Evolutionary conservation across 1,140 invertebrate species (phyloP).

Genomic region (Lepidurus packardi): DNA sequence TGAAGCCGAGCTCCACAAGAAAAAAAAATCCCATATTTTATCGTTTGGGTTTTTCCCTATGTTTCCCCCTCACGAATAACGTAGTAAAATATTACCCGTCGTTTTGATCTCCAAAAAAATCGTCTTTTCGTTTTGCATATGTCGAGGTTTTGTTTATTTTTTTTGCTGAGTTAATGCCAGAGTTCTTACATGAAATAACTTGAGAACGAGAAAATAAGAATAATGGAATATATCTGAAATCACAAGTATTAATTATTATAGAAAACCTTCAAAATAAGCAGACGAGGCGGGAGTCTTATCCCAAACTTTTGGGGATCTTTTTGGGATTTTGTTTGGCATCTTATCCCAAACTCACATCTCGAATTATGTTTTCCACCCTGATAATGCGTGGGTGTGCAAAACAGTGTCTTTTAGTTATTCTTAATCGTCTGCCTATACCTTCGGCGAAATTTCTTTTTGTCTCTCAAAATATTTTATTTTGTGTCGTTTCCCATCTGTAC

Average conservation of each 20-base stretch:
- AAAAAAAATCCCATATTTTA: background rate
- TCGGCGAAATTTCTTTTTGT: background rate
- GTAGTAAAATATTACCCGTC: slow-evolving; percentile 11
- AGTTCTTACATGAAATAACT: background rate
- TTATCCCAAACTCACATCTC: no score
- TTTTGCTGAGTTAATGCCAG: background rate
- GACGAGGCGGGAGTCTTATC: background rate
- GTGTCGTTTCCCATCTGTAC: background rate
- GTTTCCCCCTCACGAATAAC: background rate
- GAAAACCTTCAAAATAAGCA: background rate
- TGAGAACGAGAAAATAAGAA: background rate
- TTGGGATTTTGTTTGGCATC: no score
- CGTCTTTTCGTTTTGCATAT: background rate
- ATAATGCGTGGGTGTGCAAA: background rate
- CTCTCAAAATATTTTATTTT: background rate
- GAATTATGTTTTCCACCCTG: no score
- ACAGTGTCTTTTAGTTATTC: background rate
- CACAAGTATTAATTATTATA: background rate
- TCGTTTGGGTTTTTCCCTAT: background rate
- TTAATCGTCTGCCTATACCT: slow-evolving; percentile 4
- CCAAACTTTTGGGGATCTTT: no score
- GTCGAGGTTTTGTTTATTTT: background rate
- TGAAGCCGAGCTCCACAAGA: background rate
- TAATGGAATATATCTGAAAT: background rate
- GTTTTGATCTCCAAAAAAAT: background rate